A percentile compares a stretch with the other conserved stretches of the same genome.
Conservation (phyloP, 2,113 vertebrate genomes). For the Alosa alosa region DNA sequence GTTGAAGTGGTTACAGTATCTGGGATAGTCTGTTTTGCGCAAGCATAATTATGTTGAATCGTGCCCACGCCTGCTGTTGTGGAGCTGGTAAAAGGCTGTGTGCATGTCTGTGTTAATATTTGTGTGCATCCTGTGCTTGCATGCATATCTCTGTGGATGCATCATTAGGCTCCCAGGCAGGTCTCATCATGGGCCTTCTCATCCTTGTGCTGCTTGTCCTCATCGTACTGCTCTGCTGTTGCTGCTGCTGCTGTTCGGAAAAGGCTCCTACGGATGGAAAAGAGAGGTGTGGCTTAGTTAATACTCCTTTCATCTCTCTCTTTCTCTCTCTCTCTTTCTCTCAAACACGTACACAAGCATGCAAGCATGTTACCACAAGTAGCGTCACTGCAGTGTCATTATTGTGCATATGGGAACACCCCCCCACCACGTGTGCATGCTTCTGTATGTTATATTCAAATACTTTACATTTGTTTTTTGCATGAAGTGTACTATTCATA, state of each 20-base stretch:
- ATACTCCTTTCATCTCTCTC: neutral
- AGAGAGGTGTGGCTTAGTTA: constrained; percentile 73
- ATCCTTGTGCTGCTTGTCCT: constrained; percentile 74
- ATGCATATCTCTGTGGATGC: neutral
- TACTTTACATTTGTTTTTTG: neutral
- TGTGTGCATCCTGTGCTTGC: constrained; percentile 7
- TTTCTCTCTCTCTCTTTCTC: neutral
- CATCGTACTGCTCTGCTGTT: constrained; percentile 76
- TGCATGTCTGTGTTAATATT: constrained; percentile 15
- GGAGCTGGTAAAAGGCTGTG: neutral
- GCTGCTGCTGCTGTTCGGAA: constrained; percentile 77
- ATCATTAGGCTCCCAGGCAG: constrained; percentile 61
- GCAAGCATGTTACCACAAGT: neutral
- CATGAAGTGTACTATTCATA: neutral
- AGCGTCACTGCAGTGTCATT: too few relatives aligned
- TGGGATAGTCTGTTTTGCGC: too few relatives aligned
- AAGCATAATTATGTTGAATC: too few relatives aligned
- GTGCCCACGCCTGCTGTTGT: too few relatives aligned
- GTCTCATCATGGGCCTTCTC: constrained; percentile 74
- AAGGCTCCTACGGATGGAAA: constrained; percentile 63
- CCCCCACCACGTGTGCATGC: too few relatives aligned
- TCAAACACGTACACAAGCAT: neutral
- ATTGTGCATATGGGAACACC: too few relatives aligned
- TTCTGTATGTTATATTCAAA: neutral
- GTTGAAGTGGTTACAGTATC: too few relatives aligned